These are phyloP conservation scores for Alitta virens DNA, from an alignment of 2,888 invertebrate species.

Conservation along the genomic window DNA sequence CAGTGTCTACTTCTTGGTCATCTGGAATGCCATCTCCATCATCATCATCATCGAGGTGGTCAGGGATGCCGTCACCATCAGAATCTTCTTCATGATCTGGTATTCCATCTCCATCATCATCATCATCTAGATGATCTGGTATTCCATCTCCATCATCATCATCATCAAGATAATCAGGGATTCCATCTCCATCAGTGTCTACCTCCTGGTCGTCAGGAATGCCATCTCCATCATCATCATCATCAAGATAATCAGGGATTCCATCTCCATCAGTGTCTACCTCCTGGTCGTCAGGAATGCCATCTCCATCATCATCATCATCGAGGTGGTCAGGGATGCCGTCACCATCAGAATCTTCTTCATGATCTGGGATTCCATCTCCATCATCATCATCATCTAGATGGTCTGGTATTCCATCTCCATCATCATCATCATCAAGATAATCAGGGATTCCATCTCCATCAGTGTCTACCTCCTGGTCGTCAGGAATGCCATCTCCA, in stretches of 20 bases:
- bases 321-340: slow-evolving; percentile 43
- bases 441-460: slow-evolving; percentile 32
- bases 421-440: slow-evolving; percentile 36
- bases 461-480: slow-evolving; percentile 18
- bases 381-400: slow-evolving; percentile 43
- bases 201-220: slow-evolving; percentile 38
- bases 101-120: slow-evolving; percentile 29
- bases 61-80: slow-evolving; percentile 37
- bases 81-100: slow-evolving; percentile 32
- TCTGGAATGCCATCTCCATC: slow-evolving; percentile 37
- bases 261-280: slow-evolving; percentile 32
- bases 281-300: slow-evolving; percentile 32
- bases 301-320: slow-evolving; percentile 32
- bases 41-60: slow-evolving; percentile 26
- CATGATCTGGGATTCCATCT: slow-evolving; percentile 48
- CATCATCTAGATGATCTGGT: slow-evolving; percentile 24
- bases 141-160: slow-evolving; percentile 27
- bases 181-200: slow-evolving; percentile 25
- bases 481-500: slow-evolving; percentile 30
- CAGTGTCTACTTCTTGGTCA: slow-evolving; percentile 27
- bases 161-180: slow-evolving; percentile 26
- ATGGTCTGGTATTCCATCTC: slow-evolving; percentile 32
- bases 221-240: slow-evolving; percentile 43
- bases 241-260: slow-evolving; percentile 27
- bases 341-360: slow-evolving; percentile 35